Conservation (phyloP, 2,888 invertebrate genomes). For the Yponomeuta cagnagella region DNA sequence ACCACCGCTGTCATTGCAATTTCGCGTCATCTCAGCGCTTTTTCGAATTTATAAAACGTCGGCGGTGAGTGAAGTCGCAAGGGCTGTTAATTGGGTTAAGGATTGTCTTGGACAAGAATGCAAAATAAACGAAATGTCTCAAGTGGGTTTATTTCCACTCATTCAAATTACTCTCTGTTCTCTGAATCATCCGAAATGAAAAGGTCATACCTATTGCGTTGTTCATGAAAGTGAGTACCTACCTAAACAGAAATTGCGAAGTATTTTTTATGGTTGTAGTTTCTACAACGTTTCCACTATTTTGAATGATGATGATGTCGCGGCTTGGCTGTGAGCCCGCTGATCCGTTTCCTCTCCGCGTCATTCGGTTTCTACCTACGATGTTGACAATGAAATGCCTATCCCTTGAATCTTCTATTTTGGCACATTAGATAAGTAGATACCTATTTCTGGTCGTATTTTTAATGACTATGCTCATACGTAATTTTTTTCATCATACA, state of each 20-base stretch:
- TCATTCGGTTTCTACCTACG: background rate
- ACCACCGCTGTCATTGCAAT: slow-evolving; percentile 71
- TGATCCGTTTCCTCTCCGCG: slow-evolving; percentile 2
- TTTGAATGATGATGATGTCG: slow-evolving; percentile 6
- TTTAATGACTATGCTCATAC: too few species aligned
- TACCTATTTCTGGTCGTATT: background rate
- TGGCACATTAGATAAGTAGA: background rate
- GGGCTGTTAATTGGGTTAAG: slow-evolving; percentile 52
- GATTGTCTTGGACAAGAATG: slow-evolving; percentile 37
- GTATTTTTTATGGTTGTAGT: background rate
- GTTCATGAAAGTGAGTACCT: background rate
- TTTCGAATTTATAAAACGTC: slow-evolving; percentile 47
- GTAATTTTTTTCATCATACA: too few species aligned
- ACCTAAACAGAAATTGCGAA: background rate
- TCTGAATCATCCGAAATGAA: background rate
- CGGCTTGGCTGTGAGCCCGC: background rate
- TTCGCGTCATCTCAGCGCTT: slow-evolving; percentile 58
- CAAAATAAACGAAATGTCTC: background rate
- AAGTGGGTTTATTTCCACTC: background rate
- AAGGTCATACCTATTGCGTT: background rate
- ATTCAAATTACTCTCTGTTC: background rate
- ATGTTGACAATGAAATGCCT: slow-evolving; percentile 3
- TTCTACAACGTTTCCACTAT: background rate
- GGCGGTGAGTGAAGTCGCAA: slow-evolving; percentile 37
- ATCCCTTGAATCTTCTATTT: slow-evolving; percentile 5